Base-by-base conservation (phyloP, 2,797 vertebrate genomes). In the Bradypus variegatus region DNA sequence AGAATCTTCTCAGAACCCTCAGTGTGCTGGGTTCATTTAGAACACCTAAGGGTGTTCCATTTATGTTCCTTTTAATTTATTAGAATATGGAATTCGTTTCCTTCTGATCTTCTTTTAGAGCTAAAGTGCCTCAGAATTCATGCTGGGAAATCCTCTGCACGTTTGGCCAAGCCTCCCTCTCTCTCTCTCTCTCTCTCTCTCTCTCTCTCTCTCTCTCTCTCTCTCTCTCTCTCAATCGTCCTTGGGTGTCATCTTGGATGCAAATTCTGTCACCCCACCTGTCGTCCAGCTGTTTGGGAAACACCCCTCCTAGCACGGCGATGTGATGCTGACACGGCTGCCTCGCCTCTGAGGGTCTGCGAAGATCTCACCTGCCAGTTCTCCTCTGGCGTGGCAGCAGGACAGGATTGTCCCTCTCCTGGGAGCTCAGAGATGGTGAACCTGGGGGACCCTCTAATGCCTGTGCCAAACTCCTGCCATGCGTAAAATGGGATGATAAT, bases 101-200 rank as follows among this genome's bases (percentile, higher is more conserved):
- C 15, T 31, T 70, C 75, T 53, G 73, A 67, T 36, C 38, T 41
- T 21, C 45, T 23, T 65, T 73, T 10, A 69, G 50, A 9, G 33
- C 50, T 15, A 7, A 0, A 2, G 8, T 8, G 8, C 23, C 55
- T 53, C 48, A 21, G 48, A 60, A 38, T n/a, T 41, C 38, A 25
- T 6, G 0, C 38, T 27, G 69, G 58, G 58, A 41, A 60, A 38
- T 48, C 9, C n/a, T 48, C 33, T 3, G 0, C 12, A 2, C 0
- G 1, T 1, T 19, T 0, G 3, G 9, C 6, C 55, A 0, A 36
- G 27, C 8, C 41, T 29, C 62, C 31, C 62, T 41, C 36, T 3
- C 2, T 23, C n/a, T 72, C 38, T 8, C 23, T 41, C n/a, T 23
- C 38, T 25, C 38, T 15, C 58, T 58, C 2, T 19, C 58, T 60